Conservation (phyloP, 2,113 vertebrate species). For the Ploceus nigricollis region DNA sequence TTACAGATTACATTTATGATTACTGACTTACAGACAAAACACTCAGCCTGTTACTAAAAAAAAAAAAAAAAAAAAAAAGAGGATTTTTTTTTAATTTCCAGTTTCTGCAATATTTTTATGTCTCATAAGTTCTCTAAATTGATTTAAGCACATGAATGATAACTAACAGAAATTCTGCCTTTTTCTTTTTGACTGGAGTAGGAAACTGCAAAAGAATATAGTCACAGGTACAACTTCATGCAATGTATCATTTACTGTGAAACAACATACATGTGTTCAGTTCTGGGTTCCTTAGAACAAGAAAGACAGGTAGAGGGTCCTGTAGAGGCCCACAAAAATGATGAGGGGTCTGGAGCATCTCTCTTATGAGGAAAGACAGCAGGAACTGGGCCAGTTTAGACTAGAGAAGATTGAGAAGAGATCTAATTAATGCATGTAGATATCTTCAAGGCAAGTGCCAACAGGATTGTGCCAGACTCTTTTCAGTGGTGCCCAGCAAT, state of each 20-base stretch:
- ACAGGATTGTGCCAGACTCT: neutral
- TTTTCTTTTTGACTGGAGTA: neutral
- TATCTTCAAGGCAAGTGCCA: neutral
- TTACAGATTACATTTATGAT: neutral
- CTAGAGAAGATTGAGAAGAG: neutral
- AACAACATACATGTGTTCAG: rapidly evolving
- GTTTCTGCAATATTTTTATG: neutral
- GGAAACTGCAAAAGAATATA: neutral
- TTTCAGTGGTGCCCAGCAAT: rapidly evolving
- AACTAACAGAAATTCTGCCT: neutral
- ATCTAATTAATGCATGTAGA: neutral
- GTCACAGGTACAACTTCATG: neutral
- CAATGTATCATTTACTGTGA: neutral
- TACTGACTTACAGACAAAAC: rapidly evolving
- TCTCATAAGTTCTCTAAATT: neutral
- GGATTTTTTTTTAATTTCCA: neutral
- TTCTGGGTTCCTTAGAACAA: neutral
- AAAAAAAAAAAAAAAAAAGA: neutral
- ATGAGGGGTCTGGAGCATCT: neutral
- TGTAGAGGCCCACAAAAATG: neutral
- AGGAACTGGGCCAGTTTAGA: neutral
- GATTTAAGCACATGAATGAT: neutral
- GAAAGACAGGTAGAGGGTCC: neutral
- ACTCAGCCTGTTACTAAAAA: neutral
- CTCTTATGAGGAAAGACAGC: neutral